Evolutionary conservation across 2,888 invertebrate species (phyloP).

Genomic region (Apantesis nais): DNA sequence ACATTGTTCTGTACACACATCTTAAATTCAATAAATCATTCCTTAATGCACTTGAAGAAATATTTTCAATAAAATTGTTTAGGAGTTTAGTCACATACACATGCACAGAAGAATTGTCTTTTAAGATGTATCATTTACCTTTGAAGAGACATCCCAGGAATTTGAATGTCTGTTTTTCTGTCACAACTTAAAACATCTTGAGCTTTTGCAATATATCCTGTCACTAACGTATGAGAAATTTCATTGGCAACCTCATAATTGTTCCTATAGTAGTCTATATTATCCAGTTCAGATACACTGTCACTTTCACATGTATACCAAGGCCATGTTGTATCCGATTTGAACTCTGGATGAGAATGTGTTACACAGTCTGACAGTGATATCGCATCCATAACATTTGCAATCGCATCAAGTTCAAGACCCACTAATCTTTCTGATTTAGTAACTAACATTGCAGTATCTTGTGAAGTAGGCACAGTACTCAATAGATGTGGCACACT

Average conservation of each 20-base stretch:
- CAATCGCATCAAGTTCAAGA: slow-evolving; percentile 54
- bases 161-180: slow-evolving; percentile 48
- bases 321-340: slow-evolving; percentile 57
- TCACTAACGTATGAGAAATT: slow-evolving; percentile 60
- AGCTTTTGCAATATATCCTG: slow-evolving; percentile 52
- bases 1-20: too few relatives aligned
- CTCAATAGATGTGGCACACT: slow-evolving; percentile 62
- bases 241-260: slow-evolving; percentile 58
- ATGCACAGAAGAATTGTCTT: too few relatives aligned
- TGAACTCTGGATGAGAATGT: slow-evolving; percentile 39
- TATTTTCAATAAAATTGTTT: too few relatives aligned
- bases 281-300: slow-evolving; percentile 73
- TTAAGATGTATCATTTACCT: slow-evolving; percentile 60
- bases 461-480: slow-evolving; percentile 24
- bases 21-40: too few relatives aligned
- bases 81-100: too few relatives aligned
- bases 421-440: slow-evolving; percentile 34
- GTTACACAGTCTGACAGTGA: slow-evolving; percentile 71
- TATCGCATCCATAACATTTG: slow-evolving; percentile 67
- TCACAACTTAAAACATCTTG: slow-evolving; percentile 52
- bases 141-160: slow-evolving; percentile 63
- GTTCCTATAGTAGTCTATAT: slow-evolving; percentile 58
- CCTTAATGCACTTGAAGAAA: too few relatives aligned
- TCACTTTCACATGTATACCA: slow-evolving; percentile 65
- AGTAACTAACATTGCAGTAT: slow-evolving; percentile 31